Base-by-base conservation (phyloP, 2,113 vertebrate genomes). In the Myotis davidii region DNA sequence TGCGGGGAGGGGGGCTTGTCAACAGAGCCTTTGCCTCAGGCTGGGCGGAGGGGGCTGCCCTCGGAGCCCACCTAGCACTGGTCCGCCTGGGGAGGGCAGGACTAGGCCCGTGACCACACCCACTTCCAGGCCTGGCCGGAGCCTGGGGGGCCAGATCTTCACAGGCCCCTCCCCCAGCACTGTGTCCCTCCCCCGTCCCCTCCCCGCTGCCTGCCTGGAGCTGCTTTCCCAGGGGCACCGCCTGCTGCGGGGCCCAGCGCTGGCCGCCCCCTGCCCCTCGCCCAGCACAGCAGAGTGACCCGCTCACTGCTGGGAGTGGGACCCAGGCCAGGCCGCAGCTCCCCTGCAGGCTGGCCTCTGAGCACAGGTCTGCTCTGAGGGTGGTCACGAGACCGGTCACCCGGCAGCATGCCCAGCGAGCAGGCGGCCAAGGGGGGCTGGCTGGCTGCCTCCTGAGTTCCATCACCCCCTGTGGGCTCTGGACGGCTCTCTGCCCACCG, bases 161-260 rank as follows among this genome's bases (percentile, higher is more conserved):
- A 7, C n/a, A 1, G 3, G 0, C 11, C 50, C 50, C 5, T 1
- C 13, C 48, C 11, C 50, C 39, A 8, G n/a, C 13, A 1, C 45
- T 4, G 16, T 56, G 18, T 3, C 54, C 20, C 54, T 3, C 21
- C 20, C 54, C 54, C 54, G 3, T 25, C 6, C 37, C 64, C 6
- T 0, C 14, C 48, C 12, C 42, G 34, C 56, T 25, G 56, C 54
- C 1, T 5, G n/a, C 32, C 5, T 13, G 50, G 70, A n/a, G 11
- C 54, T 17, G 11, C 29, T 8, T 18, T 37, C 42, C 50, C 18
- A 10, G 16, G 25, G 29, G 42, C 2, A 1, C 18, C 5, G 1
- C 34, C n/a, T 6, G 11, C 65, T 45, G 13, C 6, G 29, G 45
- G 45, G 29, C 64, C 25, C 42, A 3, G 20, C 0, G 9, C 25